Evolutionary conservation across 2,888 invertebrate species (phyloP), one percentile per base, ranked within the genome.

Genomic region (Pantelozetes paolii): DNA sequence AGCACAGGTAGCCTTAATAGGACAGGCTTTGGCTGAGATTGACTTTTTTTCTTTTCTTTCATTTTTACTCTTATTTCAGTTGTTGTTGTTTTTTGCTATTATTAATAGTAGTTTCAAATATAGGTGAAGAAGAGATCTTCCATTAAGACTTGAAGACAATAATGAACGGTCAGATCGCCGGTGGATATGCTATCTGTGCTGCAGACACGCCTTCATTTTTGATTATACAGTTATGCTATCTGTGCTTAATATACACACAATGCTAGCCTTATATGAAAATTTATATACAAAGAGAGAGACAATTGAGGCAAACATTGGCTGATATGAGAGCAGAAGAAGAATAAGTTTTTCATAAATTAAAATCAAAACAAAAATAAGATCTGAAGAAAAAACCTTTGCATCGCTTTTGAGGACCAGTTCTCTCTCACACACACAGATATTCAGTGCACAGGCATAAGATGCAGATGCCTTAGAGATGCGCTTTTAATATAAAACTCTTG

Each of bases 321-420:
- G 28, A 23, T 54, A 54, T 36, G 36, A 54, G 30, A 57, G 57
- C 28, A 28, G 13, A 28, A 32, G 9, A 64, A 64, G 40, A 64
- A 64, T 40, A 57, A 23, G 40, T 64, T 64, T 54, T 64, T 40
- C 64, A 64, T 64, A 64, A 64, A 64, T 36, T 64, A n/a, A 64
- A 18, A 11, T 1, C 15, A 28, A 30, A 57, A 57, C 13, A 57
- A 57, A 28, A 54, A 54, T 23, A 1, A 23, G 13, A 23, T 54
- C 26, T 20, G 48, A 54, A 23, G 54, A 54, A n/a, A 54, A 20
- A 26, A 20, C 28, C 9, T 54, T 20, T 54, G 18, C 28, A 54
- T 54, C 23, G 9, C 8, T 54, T 26, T 54, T 23, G 30, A 30
- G 64, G 64, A 64, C 64, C 64, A 64, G 64, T 64, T 64, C 64